phyloP scores from a whole-genome alignment of 2,888 invertebrate species.

The Drosophila engyochracea region DNA sequence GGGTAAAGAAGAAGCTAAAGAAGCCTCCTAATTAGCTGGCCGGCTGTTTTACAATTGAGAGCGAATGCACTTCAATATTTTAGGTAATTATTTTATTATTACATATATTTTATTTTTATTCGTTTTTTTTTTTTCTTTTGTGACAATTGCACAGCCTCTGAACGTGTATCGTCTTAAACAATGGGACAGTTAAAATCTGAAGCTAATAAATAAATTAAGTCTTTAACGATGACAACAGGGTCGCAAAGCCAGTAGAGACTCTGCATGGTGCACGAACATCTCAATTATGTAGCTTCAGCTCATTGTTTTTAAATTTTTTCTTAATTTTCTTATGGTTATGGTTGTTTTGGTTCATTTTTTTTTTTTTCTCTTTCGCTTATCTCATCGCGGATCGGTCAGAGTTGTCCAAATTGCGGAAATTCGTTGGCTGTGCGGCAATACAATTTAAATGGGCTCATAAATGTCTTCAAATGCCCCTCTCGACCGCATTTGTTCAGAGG shows the following conservation, averaged over 20 bases:
- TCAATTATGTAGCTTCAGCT: constrained; percentile 76
- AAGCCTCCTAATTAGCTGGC: constrained; percentile 70
- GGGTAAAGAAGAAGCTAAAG: constrained; percentile 6
- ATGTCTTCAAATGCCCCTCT: constrained; percentile 32
- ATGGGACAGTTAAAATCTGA: constrained; percentile 71
- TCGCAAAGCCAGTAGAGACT: constrained; percentile 40
- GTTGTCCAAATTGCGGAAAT: constrained; percentile 68
- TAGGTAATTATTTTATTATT: constrained; percentile 60
- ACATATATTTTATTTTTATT: not conserved
- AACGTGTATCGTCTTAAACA: constrained; percentile 44
- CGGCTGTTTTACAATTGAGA: constrained; percentile 58
- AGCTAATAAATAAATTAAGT: constrained; percentile 78
- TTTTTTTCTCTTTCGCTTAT: constrained; percentile 44
- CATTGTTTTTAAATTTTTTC: constrained; percentile 74
- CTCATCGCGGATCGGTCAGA: constrained; percentile 49
- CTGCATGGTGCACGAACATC: constrained; percentile 61
- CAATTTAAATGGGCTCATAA: constrained; percentile 60
- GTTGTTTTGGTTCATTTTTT: constrained; percentile 31
- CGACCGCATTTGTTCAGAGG: constrained; percentile 18
- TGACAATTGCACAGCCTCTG: constrained; percentile 23
- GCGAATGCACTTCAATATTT: constrained; percentile 44
- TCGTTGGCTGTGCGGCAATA: constrained; percentile 48
- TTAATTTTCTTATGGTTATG: constrained; percentile 76
- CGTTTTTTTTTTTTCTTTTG: too few species aligned
- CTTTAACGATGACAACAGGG: constrained; percentile 72